Evolutionary conservation across 2,113 vertebrate species (phyloP), one percentile per base, ranked within the genome.

Genomic region (Notarius lentiginosus): DNA sequence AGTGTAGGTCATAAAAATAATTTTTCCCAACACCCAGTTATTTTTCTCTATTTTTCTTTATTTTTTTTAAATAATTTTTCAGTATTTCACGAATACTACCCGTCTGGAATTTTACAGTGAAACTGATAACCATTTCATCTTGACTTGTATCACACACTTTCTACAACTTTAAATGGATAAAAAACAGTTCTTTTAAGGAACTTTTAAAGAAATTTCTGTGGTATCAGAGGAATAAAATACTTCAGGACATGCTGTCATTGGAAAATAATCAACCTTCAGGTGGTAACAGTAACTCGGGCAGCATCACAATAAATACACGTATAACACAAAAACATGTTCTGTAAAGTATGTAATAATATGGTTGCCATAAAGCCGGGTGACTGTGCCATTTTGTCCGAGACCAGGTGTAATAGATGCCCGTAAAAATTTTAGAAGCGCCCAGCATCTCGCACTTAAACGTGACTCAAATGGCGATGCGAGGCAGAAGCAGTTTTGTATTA

Each of bases 401-500:
- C 27, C 83, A 61, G n/a, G 14, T 20, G 5, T 70, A 73, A 73
- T 84, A 56, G n/a, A 58, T 27, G 11, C 14, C 63, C 6, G 22
- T 47, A 20, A 58, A 81, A 61, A 47, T 30, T 56, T 72, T 61
- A 14, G 6, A 27, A 84, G 20, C 56, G 56, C 8, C 72, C 22
- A 27, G 24, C 55, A 15, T 55, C n/a, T 24, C 53, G 20, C 6
- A 53, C 41, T 22, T 27, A n/a, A 58, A 86, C 63, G 76, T 55
- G 76, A 66, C 53, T 86, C 51, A 22, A 80, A 58, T 77, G 80
- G 87, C n/a, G 55, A 72, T 68, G 65, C 83, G 10, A 72, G 76
- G 17, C 49, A 5, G 56, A 79, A 51, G 75, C 56, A 27, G 83
- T 79, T 88, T 79, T 84, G 75, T 84, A 61, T 85, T 63, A 76